These are phyloP conservation scores for Drosophila rhopaloa DNA, from an alignment of 1,140 invertebrate species.

Conservation along the genomic window DNA sequence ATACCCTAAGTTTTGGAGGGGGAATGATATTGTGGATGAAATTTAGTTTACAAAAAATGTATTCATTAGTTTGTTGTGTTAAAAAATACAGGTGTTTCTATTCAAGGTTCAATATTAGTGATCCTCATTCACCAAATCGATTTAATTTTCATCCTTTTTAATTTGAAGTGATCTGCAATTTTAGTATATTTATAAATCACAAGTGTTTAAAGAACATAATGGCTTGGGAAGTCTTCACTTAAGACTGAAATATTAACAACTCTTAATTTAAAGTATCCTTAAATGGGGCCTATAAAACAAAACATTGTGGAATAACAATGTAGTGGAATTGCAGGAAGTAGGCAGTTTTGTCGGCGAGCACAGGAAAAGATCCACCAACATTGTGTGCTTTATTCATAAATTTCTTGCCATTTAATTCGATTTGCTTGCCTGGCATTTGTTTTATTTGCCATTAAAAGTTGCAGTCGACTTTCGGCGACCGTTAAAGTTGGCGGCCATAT, in stretches of 20 bases:
- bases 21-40: no score
- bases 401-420: conserved; percentile 50
- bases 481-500: conserved; percentile 68
- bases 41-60: no score
- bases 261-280: neutral
- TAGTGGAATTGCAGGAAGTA: neutral
- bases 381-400: conserved; percentile 27
- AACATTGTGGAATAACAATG: no score
- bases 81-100: no score
- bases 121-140: no score
- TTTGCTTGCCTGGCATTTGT: conserved; percentile 53
- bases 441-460: conserved; percentile 77
- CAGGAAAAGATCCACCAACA: conserved; percentile 4
- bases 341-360: neutral
- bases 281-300: neutral
- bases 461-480: conserved; percentile 54
- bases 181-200: no score
- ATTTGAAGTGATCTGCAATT: no score
- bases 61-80: neutral
- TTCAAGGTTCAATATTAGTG: no score
- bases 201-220: no score
- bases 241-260: no score
- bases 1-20: neutral
- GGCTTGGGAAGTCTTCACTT: no score
- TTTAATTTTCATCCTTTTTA: no score